phyloP scores from a whole-genome alignment of 2,797 vertebrate genomes.

The Silurus aristotelis region DNA sequence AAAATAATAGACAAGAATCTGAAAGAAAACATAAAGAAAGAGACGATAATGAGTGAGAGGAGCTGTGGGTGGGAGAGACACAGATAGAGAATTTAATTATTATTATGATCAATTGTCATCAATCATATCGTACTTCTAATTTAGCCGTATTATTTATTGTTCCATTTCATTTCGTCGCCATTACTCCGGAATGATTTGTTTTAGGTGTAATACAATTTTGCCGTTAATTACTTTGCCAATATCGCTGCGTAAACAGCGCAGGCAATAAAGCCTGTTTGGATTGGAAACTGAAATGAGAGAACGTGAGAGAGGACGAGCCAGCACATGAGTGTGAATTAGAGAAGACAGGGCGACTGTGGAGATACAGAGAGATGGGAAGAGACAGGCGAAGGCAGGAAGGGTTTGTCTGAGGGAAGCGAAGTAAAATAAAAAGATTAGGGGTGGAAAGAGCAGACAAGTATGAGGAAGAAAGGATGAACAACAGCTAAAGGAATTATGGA shows the following conservation, averaged over 20 bases:
- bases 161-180: slow-evolving; percentile 49
- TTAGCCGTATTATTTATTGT: slow-evolving; percentile 51
- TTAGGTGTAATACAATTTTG: slow-evolving; percentile 52
- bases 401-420: slow-evolving; percentile 30
- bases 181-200: slow-evolving; percentile 54
- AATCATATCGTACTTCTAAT: slow-evolving; percentile 51
- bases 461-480: slow-evolving; percentile 40
- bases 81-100: slow-evolving; percentile 47
- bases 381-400: neutral
- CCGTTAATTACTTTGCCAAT: slow-evolving; percentile 56
- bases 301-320: neutral
- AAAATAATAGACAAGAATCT: neutral
- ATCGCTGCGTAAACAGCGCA: slow-evolving; percentile 46
- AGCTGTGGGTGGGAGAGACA: neutral
- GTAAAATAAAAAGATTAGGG: slow-evolving; percentile 41
- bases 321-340: slow-evolving; percentile 4
- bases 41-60: neutral
- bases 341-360: neutral
- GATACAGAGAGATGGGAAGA: slow-evolving; percentile 4
- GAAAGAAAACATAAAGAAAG: slow-evolving; percentile 12
- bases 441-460: slow-evolving; percentile 32
- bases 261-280: slow-evolving; percentile 48
- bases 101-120: slow-evolving; percentile 45
- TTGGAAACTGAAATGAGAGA: slow-evolving; percentile 29
- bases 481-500: slow-evolving; percentile 53